Percentiles rank a stretch among this genome's conserved stretches.
Evolutionary conservation across 1,140 invertebrate genomes (phyloP).

Genomic region (Metaphire vulgaris): DNA sequence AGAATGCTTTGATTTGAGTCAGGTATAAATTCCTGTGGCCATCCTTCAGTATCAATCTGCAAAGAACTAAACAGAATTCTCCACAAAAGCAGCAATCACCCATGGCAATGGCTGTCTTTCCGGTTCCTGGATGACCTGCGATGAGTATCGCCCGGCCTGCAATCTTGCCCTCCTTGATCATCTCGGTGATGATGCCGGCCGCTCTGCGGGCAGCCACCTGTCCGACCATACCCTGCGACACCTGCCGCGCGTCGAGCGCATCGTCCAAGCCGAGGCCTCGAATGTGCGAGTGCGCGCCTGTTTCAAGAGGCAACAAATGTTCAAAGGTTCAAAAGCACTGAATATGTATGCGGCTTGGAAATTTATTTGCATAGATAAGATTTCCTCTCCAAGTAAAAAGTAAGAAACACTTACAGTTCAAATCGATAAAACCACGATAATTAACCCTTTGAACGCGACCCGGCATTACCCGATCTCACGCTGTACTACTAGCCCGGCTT

Average conservation of each 20-base stretch:
- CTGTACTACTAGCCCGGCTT: background rate
- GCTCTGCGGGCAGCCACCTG: slow-evolving; percentile 83
- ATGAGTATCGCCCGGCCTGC: slow-evolving; percentile 90
- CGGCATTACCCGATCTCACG: background rate
- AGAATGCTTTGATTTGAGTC: too few species aligned
- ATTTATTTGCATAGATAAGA: too few species aligned
- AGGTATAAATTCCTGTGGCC: too few species aligned
- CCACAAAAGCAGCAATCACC: slow-evolving; percentile 53
- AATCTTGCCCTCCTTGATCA: slow-evolving; percentile 98
- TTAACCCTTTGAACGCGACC: background rate
- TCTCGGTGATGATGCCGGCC: slow-evolving; percentile 88
- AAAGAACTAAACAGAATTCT: too few species aligned
- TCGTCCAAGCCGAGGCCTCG: slow-evolving; percentile 91
- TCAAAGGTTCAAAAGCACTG: background rate
- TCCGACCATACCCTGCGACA: slow-evolving; percentile 97
- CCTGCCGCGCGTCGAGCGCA: slow-evolving; percentile 77
- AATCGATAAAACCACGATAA: background rate
- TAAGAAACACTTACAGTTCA: background rate
- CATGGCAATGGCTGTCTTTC: slow-evolving; percentile 96
- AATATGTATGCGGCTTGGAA: too few species aligned
- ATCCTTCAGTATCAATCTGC: too few species aligned
- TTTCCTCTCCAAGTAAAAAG: too few species aligned
- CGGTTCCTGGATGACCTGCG: slow-evolving; percentile 93
- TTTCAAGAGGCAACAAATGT: background rate
- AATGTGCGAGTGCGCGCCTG: slow-evolving; percentile 94